Evolutionary conservation across 1,140 invertebrate genomes (phyloP).

Genomic region (Plectrocnemia conspersa): DNA sequence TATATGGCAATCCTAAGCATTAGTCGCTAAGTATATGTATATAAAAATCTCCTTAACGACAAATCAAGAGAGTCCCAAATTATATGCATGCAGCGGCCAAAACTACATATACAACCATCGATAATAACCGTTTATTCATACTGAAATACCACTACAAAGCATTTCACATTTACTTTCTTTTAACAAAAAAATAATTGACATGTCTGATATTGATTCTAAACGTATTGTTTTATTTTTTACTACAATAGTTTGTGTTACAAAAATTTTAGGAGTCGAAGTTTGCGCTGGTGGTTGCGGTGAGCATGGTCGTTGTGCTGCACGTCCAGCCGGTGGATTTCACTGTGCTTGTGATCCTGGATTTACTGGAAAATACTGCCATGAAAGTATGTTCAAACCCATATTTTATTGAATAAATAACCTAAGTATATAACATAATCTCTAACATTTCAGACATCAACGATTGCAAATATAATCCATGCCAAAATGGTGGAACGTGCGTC

Average conservation of each 20-base stretch:
- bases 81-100: no score
- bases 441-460: constrained; percentile 61
- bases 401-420: constrained; percentile 9
- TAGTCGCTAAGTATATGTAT: no score
- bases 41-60: no score
- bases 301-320: constrained; percentile 70
- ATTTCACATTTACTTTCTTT: background rate
- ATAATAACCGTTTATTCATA: no score
- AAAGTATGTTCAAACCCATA: constrained; percentile 53
- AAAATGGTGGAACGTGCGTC: constrained; percentile 69
- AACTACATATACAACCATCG: no score
- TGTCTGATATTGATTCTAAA: no score
- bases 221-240: no score
- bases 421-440: no score
- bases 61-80: no score
- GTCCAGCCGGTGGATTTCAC: constrained; percentile 56
- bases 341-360: constrained; percentile 76
- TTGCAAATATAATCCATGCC: constrained; percentile 66
- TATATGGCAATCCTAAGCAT: no score
- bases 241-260: background rate
- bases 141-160: no score
- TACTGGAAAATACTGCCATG: constrained; percentile 69
- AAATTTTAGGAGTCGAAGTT: constrained; percentile 23
- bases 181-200: no score
- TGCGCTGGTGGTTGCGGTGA: constrained; percentile 59